Conservation (phyloP, 2,113 vertebrate genomes). For the Heliornis fulica region DNA sequence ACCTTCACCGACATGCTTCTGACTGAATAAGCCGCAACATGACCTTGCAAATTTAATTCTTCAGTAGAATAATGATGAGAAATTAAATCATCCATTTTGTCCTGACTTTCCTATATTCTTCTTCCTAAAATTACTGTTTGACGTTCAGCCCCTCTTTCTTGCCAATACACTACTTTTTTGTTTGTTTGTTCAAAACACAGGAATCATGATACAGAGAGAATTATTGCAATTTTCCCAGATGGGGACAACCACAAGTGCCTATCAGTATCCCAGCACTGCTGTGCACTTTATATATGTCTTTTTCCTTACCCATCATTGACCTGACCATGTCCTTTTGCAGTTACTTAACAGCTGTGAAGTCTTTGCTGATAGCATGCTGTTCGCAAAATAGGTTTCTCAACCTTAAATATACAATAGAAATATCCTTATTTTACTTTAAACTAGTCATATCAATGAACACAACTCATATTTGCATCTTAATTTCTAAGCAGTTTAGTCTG, state of each 20-base stretch:
- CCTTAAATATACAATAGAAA: slow-evolving; percentile 40
- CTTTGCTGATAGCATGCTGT: not conserved
- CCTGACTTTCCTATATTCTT: slow-evolving; percentile 18
- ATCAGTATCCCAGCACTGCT: not conserved
- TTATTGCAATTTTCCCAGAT: not conserved
- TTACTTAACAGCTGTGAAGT: slow-evolving; percentile 45
- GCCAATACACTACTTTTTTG: not conserved
- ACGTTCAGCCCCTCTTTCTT: not conserved
- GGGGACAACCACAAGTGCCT: not conserved
- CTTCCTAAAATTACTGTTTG: not conserved
- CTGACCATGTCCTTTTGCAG: not conserved
- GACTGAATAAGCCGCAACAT: slow-evolving; percentile 16
- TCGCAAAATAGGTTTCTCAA: slow-evolving; percentile 44
- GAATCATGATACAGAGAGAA: not conserved
- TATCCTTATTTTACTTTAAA: slow-evolving; percentile 48
- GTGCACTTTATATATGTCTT: not conserved
- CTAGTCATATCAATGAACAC: slow-evolving; percentile 37
- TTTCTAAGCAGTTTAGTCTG: slow-evolving; percentile 46
- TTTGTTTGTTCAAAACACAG: not conserved
- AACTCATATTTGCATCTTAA: slow-evolving; percentile 57
- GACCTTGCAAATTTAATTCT: slow-evolving; percentile 57
- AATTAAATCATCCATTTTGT: slow-evolving; percentile 49
- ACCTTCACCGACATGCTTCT: slow-evolving; percentile 16
- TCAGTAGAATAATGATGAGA: slow-evolving; percentile 48
- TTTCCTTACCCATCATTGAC: slow-evolving; percentile 4